Evolutionary conservation across 2,888 invertebrate genomes (phyloP).

Genomic region (Thysanoteuthis rhombus): DNA sequence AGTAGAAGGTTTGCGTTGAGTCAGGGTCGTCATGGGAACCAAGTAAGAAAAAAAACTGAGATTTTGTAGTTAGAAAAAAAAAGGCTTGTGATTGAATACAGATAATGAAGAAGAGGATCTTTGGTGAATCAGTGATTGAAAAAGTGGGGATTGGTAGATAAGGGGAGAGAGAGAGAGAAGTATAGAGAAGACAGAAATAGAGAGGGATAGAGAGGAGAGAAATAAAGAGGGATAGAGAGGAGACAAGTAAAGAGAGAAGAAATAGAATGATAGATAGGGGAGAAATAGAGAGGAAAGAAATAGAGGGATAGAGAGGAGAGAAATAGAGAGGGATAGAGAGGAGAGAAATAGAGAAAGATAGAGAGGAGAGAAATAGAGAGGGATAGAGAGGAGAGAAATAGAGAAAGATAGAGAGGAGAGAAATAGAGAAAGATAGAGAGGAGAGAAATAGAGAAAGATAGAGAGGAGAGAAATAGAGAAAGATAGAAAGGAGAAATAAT

Average conservation of each 20-base stretch:
- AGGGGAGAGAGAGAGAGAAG: background rate
- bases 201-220: background rate
- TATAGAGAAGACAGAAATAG: background rate
- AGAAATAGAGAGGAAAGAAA: background rate
- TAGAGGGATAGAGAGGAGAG: background rate
- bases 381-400: background rate
- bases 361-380: background rate
- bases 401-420: background rate
- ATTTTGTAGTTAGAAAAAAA: too few relatives aligned
- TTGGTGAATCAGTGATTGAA: background rate
- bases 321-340: background rate
- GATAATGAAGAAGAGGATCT: too few relatives aligned
- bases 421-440: background rate
- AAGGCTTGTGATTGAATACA: too few relatives aligned
- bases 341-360: background rate
- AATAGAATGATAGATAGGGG: fast-evolving
- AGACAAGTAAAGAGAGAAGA: background rate
- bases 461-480: too few relatives aligned
- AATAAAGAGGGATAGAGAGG: background rate
- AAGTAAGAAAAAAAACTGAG: background rate
- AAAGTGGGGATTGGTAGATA: background rate
- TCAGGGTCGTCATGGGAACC: background rate
- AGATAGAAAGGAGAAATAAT: too few relatives aligned
- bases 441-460: too few relatives aligned
- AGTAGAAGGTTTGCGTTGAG: background rate